phyloP scores from a whole-genome alignment of 1,140 invertebrate genomes.

The Trichonephila clavata region DNA sequence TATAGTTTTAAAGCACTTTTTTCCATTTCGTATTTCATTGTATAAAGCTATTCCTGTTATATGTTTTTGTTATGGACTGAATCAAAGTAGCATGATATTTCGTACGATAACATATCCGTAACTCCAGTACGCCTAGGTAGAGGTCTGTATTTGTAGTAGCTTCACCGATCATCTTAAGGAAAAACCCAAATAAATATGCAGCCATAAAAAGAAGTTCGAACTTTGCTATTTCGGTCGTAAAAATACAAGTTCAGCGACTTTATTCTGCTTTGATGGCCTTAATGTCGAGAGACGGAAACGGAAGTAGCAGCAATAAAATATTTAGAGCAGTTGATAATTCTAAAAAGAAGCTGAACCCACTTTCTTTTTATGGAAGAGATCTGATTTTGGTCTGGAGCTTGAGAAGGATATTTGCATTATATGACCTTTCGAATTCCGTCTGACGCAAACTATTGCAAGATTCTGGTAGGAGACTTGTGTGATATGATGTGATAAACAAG shows the following conservation, averaged over 20 bases:
- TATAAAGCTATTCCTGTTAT: background rate
- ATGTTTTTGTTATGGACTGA: background rate
- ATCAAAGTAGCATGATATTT: background rate
- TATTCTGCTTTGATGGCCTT: slow-evolving; percentile 58
- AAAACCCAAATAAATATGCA: slow-evolving; percentile 69
- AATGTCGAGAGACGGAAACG: slow-evolving; percentile 52
- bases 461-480: background rate
- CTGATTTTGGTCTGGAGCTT: slow-evolving; percentile 27
- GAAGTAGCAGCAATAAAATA: slow-evolving; percentile 65
- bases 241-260: slow-evolving; percentile 67
- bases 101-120: background rate
- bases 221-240: slow-evolving; percentile 70
- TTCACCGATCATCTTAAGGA: slow-evolving; percentile 40
- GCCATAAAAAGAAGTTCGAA: slow-evolving; percentile 69
- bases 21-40: background rate
- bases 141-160: background rate
- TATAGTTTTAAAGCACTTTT: background rate
- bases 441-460: background rate
- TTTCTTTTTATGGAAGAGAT: slow-evolving; percentile 59
- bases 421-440: background rate
- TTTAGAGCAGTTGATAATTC: slow-evolving; percentile 72
- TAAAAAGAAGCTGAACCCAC: slow-evolving; percentile 64
- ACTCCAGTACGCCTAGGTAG: background rate
- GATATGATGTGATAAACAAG: background rate
- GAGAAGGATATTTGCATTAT: slow-evolving; percentile 30